phyloP scores from a whole-genome alignment of 2,888 invertebrate genomes.

The Allophyes oxyacanthae region DNA sequence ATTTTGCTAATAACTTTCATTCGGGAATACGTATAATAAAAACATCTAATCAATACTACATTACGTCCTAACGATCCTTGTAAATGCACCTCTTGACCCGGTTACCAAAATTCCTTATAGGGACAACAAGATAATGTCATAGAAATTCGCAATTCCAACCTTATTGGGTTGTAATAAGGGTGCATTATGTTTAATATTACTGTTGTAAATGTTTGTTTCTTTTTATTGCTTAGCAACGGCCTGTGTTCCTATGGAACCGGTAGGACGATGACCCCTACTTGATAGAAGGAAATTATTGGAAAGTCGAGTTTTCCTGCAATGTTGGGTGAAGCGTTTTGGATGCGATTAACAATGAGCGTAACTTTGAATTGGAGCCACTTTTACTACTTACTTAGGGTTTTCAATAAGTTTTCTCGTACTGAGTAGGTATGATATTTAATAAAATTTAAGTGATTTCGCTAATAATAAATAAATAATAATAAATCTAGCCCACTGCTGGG shows the following conservation, averaged over 20 bases:
- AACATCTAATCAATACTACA: slow-evolving; percentile 63
- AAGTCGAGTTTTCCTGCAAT: slow-evolving; percentile 40
- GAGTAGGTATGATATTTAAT: too few species aligned
- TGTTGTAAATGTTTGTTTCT: slow-evolving; percentile 65
- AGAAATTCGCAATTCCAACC: slow-evolving; percentile 46
- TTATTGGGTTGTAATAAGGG: slow-evolving; percentile 54
- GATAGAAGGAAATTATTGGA: slow-evolving; percentile 53
- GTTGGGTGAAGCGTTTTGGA: slow-evolving; percentile 27
- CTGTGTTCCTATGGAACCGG: slow-evolving; percentile 59
- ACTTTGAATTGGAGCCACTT: too few species aligned
- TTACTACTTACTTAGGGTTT: background rate
- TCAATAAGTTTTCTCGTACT: too few species aligned
- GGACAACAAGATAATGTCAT: slow-evolving; percentile 19
- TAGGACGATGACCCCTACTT: slow-evolving; percentile 67
- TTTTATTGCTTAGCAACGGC: slow-evolving; percentile 76
- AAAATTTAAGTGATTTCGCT: too few species aligned
- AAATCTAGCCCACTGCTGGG: too few species aligned
- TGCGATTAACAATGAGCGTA: slow-evolving; percentile 17
- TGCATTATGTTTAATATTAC: slow-evolving; percentile 24
- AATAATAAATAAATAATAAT: too few species aligned
- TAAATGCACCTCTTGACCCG: slow-evolving; percentile 67
- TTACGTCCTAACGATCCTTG: slow-evolving; percentile 60
- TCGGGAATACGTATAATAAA: slow-evolving; percentile 10
- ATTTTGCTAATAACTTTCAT: too few species aligned
- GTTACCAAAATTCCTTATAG: slow-evolving; percentile 52